These are phyloP conservation scores for Centropristis striata DNA, from an alignment of 2,113 vertebrate species.

Conservation along the genomic window DNA sequence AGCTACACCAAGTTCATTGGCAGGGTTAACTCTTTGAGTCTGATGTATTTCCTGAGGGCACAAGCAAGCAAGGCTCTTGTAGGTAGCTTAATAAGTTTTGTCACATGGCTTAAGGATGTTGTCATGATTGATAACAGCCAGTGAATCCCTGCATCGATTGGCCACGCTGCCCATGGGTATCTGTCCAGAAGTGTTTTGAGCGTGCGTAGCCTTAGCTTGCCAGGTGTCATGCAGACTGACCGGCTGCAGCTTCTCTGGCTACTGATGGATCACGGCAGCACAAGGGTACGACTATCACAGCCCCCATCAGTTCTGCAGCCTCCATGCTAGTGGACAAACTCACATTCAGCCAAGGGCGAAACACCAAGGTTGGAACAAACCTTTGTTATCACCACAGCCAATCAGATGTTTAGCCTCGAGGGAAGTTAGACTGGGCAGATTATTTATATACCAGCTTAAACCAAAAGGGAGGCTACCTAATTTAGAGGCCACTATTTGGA, in stretches of 20 bases:
- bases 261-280: constrained; percentile 55
- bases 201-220: constrained; percentile 38
- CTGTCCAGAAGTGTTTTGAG: constrained; percentile 67
- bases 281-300: constrained; percentile 35
- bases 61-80: constrained; percentile 47
- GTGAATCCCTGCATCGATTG: constrained; percentile 74
- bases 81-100: constrained; percentile 73
- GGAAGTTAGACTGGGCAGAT: constrained; percentile 33
- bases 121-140: constrained; percentile 79
- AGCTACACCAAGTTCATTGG: constrained; percentile 40
- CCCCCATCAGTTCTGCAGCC: constrained; percentile 39
- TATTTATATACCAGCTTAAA: constrained; percentile 63
- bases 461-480: constrained; percentile 43
- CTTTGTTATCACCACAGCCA: constrained; percentile 68
- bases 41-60: constrained; percentile 57
- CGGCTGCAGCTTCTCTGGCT: constrained; percentile 32
- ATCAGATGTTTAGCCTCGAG: constrained; percentile 57
- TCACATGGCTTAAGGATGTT: constrained; percentile 75
- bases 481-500: constrained; percentile 62
- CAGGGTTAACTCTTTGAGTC: constrained; percentile 65
- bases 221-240: constrained; percentile 56
- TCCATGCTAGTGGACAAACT: constrained; percentile 24
- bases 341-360: constrained; percentile 69
- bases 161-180: constrained; percentile 45
- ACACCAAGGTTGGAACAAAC: constrained; percentile 66